A percentile compares a stretch with the other conserved stretches of the same genome.
Evolutionary conservation across 2,113 vertebrate species (phyloP).

Genomic region (Tragelaphus scriptus): DNA sequence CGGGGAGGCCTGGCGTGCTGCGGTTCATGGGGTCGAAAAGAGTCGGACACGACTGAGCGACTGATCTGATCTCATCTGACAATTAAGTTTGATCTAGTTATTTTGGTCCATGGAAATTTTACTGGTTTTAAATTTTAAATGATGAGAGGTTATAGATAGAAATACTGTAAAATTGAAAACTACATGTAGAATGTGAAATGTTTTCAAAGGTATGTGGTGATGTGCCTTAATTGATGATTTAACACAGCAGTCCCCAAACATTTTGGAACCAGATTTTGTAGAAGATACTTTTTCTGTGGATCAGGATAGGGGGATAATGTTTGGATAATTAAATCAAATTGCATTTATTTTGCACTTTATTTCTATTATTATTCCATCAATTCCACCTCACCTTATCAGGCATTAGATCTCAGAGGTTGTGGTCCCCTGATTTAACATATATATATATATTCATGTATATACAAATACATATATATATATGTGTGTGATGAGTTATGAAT

Average conservation of each 20-base stretch:
- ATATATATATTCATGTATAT: neutral
- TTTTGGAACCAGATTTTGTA: neutral
- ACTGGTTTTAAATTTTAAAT: neutral
- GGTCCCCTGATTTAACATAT: neutral
- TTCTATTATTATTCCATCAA: neutral
- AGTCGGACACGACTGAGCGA: too few relatives aligned
- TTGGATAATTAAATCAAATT: neutral
- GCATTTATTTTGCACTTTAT: neutral
- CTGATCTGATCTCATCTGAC: too few relatives aligned
- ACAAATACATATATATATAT: neutral
- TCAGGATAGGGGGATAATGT: neutral
- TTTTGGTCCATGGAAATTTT: neutral
- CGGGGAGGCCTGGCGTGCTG: too few relatives aligned
- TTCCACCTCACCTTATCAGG: neutral
- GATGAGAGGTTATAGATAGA: neutral
- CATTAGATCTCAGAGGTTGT: neutral
- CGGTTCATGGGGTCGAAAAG: too few relatives aligned
- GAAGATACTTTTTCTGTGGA: neutral
- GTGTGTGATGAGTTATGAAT: neutral
- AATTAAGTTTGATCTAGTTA: neutral
- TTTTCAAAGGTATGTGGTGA: neutral
- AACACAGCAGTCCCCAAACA: neutral
- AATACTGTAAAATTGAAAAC: neutral
- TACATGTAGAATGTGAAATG: neutral
- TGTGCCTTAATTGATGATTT: neutral